phyloP scores from a whole-genome alignment of 1,140 invertebrate species.

The Meloidogyne floridensis region DNA sequence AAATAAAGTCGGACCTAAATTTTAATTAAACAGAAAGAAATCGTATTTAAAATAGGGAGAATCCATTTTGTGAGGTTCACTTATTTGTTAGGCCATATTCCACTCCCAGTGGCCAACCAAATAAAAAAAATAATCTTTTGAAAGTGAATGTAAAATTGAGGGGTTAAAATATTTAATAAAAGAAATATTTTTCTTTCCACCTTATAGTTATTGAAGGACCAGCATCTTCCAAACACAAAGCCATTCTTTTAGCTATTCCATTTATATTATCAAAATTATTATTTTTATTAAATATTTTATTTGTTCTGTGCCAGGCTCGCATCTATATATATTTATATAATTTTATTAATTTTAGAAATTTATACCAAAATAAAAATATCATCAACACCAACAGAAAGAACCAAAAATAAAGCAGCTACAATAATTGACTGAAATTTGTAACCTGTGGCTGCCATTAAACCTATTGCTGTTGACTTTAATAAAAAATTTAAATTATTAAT shows the following conservation, averaged over 20 bases:
- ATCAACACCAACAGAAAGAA: constrained; percentile 65
- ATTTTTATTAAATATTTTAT: constrained; percentile 75
- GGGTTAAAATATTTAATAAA: background rate
- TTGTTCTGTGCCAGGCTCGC: constrained; percentile 77
- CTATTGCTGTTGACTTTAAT: constrained; percentile 47
- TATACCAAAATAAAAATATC: constrained; percentile 71
- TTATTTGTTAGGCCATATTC: too few relatives aligned
- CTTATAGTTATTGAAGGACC: constrained; percentile 96
- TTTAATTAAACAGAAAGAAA: too few relatives aligned
- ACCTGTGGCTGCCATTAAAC: constrained; percentile 51
- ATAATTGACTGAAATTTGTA: constrained; percentile 59
- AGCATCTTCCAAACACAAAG: constrained; percentile 82
- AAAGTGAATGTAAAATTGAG: background rate
- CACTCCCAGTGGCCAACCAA: too few relatives aligned
- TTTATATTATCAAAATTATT: constrained; percentile 76
- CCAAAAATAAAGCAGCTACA: constrained; percentile 60
- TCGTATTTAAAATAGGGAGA: too few relatives aligned
- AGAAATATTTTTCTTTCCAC: constrained; percentile 63
- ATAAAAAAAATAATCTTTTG: background rate
- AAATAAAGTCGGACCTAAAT: too few relatives aligned
- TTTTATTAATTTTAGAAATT: background rate
- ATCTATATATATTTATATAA: constrained; percentile 18
- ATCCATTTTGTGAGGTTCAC: too few relatives aligned
- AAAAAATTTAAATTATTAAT: background rate
- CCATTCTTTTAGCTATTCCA: constrained; percentile 80